Evolutionary conservation across 1,140 invertebrate species (phyloP).

Genomic region (Mylabris phalerata): DNA sequence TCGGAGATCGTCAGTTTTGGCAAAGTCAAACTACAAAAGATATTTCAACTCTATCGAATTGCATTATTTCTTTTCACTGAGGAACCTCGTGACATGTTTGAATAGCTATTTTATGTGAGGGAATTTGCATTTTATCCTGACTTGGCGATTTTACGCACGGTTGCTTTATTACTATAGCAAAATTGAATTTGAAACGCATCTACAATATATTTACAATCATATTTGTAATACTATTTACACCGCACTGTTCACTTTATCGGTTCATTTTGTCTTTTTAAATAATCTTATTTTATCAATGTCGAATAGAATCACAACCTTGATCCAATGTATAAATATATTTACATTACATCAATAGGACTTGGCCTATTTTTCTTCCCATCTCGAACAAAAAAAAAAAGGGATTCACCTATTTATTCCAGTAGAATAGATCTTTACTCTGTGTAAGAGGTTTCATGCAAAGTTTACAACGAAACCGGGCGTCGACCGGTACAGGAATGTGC

Average conservation of each 20-base stretch:
- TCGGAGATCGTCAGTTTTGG: too few species aligned
- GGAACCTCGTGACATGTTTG: conserved; percentile 15
- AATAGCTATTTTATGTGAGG: conserved; percentile 15
- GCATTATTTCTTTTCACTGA: conserved; percentile 13
- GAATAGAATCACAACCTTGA: neutral
- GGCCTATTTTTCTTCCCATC: conserved; percentile 14
- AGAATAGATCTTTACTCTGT: conserved; percentile 19
- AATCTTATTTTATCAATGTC: too few species aligned
- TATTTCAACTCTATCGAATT: conserved; percentile 12
- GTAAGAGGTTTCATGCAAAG: conserved; percentile 25
- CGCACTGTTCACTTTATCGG: neutral
- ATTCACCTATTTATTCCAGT: conserved; percentile 26
- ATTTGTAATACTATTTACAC: conserved; percentile 1
- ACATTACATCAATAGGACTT: conserved; percentile 9
- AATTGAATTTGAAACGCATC: conserved; percentile 16
- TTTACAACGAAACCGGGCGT: conserved; percentile 16
- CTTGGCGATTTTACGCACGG: conserved; percentile 19
- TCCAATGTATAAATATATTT: conserved; percentile 8
- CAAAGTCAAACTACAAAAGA: neutral
- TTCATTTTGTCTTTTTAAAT: neutral
- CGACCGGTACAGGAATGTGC: conserved; percentile 20
- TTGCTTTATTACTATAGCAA: conserved; percentile 12
- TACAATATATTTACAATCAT: conserved; percentile 8
- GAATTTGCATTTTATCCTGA: conserved; percentile 17
- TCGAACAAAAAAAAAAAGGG: conserved; percentile 18